These are phyloP conservation scores for Conus betulinus DNA, from an alignment of 1,140 invertebrate genomes.

Conservation along the genomic window DNA sequence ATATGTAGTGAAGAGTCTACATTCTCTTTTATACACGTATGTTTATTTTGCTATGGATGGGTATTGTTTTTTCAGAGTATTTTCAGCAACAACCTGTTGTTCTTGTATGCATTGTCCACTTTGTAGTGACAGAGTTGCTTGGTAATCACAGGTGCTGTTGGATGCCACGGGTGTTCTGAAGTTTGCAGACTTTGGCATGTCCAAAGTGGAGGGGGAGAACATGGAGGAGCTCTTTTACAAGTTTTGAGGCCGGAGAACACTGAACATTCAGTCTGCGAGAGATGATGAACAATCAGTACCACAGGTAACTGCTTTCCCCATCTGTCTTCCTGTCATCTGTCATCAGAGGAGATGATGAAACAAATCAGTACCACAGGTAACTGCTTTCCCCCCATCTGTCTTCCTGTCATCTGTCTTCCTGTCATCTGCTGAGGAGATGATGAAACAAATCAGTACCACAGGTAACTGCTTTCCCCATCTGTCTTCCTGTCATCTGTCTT, in stretches of 20 bases:
- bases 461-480: constrained; percentile 38
- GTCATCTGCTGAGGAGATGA: constrained; percentile 50
- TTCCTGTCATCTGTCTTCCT: not conserved
- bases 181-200: constrained; percentile 74
- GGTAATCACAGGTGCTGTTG: constrained; percentile 68
- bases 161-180: constrained; percentile 73
- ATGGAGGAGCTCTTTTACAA: constrained; percentile 73
- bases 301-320: constrained; percentile 43
- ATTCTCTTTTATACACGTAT: too few species aligned
- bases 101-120: too few species aligned
- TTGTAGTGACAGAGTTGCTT: not conserved
- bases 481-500: too few species aligned
- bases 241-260: constrained; percentile 70
- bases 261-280: constrained; percentile 58
- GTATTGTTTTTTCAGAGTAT: too few species aligned
- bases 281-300: constrained; percentile 57
- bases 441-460: constrained; percentile 57
- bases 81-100: too few species aligned
- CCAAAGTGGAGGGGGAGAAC: constrained; percentile 74
- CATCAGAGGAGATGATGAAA: constrained; percentile 58
- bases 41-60: too few species aligned
- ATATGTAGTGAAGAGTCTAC: too few species aligned
- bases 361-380: constrained; percentile 58
- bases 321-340: too few species aligned
- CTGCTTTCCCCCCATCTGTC: not conserved